phyloP scores from a whole-genome alignment of 1,140 invertebrate genomes.

The Paraescarpia echinospica region DNA sequence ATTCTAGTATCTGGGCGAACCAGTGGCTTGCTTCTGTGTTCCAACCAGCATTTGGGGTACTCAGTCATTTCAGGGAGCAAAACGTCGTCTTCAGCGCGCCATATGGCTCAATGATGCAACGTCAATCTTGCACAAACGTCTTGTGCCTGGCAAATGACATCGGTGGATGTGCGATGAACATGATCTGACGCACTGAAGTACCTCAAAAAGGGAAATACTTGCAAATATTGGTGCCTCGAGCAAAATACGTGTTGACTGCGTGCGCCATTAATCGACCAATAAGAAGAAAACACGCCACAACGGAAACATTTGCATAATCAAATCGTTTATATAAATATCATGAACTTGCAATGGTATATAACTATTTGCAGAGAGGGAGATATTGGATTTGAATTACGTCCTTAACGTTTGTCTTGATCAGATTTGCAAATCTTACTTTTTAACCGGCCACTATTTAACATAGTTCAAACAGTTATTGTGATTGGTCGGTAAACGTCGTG shows the following conservation, averaged over 20 bases:
- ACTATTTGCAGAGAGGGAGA: background rate
- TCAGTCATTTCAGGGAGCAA: background rate
- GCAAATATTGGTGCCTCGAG: too few species aligned
- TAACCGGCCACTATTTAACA: background rate
- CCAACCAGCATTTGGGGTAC: background rate
- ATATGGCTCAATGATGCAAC: background rate
- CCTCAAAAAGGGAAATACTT: too few species aligned
- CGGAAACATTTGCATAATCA: background rate
- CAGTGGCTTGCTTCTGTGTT: background rate
- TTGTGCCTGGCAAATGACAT: background rate
- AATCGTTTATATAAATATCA: background rate
- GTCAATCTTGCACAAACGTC: background rate
- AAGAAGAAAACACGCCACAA: background rate
- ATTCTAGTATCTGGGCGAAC: background rate
- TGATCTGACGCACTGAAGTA: too few species aligned
- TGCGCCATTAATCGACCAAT: too few species aligned
- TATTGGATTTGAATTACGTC: too few species aligned
- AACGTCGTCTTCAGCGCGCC: background rate
- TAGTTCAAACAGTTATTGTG: background rate
- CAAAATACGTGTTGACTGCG: too few species aligned
- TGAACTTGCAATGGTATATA: background rate
- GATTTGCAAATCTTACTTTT: too few species aligned
- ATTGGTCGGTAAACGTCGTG: background rate
- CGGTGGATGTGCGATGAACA: too few species aligned
- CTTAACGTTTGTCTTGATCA: too few species aligned